Percentiles rank a stretch among this genome's conserved stretches.
Conservation (phyloP, 1,140 invertebrate genomes). For the Maniola jurtina region DNA sequence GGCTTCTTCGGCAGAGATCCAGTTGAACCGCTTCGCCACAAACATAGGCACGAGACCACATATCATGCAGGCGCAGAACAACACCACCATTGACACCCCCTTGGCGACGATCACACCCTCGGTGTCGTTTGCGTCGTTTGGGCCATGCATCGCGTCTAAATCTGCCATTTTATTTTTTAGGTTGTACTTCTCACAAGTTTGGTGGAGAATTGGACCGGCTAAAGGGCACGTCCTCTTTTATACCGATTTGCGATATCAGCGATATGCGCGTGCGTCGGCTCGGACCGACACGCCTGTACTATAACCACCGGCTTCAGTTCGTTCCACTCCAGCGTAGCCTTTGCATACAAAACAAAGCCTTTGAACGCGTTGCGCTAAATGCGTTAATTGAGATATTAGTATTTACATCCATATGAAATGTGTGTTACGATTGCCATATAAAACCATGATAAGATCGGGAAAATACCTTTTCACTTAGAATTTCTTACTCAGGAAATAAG, state of each 20-base stretch:
- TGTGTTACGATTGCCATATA: not conserved
- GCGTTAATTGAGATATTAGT: constrained; percentile 21
- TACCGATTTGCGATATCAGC: constrained; percentile 52
- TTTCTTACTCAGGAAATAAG: no score
- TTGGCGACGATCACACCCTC: constrained; percentile 82
- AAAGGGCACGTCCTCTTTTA: constrained; percentile 56
- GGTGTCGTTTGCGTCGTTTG: constrained; percentile 52
- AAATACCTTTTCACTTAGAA: not conserved
- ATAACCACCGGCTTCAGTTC: constrained; percentile 39
- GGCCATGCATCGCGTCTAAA: constrained; percentile 30
- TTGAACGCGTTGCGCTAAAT: constrained; percentile 20
- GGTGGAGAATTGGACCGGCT: constrained; percentile 37
- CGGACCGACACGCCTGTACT: constrained; percentile 60
- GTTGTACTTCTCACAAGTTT: constrained; percentile 29
- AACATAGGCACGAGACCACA: constrained; percentile 85
- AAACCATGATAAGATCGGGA: not conserved
- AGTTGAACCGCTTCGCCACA: constrained; percentile 82
- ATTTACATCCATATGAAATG: constrained; percentile 15
- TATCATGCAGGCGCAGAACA: constrained; percentile 85
- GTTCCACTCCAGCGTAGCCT: constrained; percentile 59
- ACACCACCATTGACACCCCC: constrained; percentile 84
- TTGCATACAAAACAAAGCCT: constrained; percentile 40
- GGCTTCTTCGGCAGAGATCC: constrained; percentile 70
- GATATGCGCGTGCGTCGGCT: constrained; percentile 60
- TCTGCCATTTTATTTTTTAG: constrained; percentile 36